Percentiles rank a stretch among this genome's conserved stretches.
phyloP scores from a whole-genome alignment of 2,888 invertebrate species.

The Apeira syringaria region DNA sequence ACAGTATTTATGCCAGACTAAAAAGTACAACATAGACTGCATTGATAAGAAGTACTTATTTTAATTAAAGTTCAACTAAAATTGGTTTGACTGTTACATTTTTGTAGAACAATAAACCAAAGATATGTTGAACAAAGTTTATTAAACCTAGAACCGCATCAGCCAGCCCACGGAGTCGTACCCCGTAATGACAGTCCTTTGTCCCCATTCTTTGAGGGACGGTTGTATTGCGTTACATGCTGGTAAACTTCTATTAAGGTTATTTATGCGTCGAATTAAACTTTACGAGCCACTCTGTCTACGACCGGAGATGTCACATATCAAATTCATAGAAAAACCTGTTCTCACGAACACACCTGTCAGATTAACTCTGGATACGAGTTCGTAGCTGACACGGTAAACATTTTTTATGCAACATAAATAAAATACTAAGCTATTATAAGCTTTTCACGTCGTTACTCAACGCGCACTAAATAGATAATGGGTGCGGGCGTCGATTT shows the following conservation, averaged over 20 bases:
- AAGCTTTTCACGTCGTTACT: constrained; percentile 36
- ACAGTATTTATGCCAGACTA: too few species aligned
- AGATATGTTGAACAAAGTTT: constrained; percentile 9
- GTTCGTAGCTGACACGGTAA: constrained; percentile 44
- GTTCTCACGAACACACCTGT: constrained; percentile 67
- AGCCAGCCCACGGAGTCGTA: constrained; percentile 45
- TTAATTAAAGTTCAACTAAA: too few species aligned
- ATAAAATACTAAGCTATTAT: constrained; percentile 36
- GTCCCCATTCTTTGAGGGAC: constrained; percentile 50
- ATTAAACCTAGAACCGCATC: constrained; percentile 29
- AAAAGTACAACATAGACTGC: too few species aligned
- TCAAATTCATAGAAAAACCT: constrained; percentile 61
- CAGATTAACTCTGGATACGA: constrained; percentile 61
- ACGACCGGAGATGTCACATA: constrained; percentile 62
- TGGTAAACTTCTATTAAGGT: constrained; percentile 62
- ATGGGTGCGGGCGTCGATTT: constrained; percentile 10
- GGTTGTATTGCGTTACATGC: constrained; percentile 59
- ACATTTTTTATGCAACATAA: constrained; percentile 47
- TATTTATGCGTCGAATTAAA: constrained; percentile 73
- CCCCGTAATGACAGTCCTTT: constrained; percentile 61
- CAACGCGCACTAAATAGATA: constrained; percentile 15
- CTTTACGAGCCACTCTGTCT: constrained; percentile 70
- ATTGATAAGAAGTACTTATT: too few species aligned
- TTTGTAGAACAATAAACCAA: neutral
- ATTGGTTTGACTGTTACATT: too few species aligned